Evolutionary conservation across 2,888 invertebrate genomes (phyloP).

Genomic region (Neelides folsomi): DNA sequence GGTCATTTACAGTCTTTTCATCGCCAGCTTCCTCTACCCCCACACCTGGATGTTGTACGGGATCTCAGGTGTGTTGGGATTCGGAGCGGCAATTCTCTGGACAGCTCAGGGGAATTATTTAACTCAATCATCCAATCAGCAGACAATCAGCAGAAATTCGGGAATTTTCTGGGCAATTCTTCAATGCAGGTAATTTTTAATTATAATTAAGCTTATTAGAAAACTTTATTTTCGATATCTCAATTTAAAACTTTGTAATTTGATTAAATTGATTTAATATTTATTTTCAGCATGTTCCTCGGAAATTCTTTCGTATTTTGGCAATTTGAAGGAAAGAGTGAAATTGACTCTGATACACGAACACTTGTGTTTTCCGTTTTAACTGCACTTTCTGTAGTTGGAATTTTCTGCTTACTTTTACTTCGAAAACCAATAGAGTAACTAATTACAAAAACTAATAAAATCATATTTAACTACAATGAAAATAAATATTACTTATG

Average conservation of each 20-base stretch:
- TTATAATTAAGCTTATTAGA: not conserved
- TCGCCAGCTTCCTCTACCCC: conserved; percentile 74
- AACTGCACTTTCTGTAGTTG: conserved; percentile 42
- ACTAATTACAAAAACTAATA: conserved; percentile 5
- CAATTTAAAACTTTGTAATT: not conserved
- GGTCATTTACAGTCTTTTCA: conserved; percentile 50
- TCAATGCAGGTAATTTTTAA: conserved; percentile 58
- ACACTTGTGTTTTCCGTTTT: conserved; percentile 69
- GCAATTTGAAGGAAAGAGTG: conserved; percentile 65
- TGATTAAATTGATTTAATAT: conserved; percentile 13
- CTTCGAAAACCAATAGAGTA: conserved; percentile 19
- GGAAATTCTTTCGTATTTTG: conserved; percentile 92
- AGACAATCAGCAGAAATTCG: conserved; percentile 82
- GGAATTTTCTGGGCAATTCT: conserved; percentile 95
- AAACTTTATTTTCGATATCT: too few species aligned
- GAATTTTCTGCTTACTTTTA: conserved; percentile 44
- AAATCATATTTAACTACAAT: too few species aligned
- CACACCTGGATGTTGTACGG: conserved; percentile 69
- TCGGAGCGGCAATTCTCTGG: conserved; percentile 92
- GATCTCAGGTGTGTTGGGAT: conserved; percentile 72
- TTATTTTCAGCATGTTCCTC: conserved; percentile 65
- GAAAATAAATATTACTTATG: too few species aligned
- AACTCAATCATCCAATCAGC: conserved; percentile 73
- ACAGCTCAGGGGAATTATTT: conserved; percentile 88
- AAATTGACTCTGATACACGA: conserved; percentile 57